Evolutionary conservation across 2,113 vertebrate species (phyloP).

Genomic region (Siniperca chuatsi): DNA sequence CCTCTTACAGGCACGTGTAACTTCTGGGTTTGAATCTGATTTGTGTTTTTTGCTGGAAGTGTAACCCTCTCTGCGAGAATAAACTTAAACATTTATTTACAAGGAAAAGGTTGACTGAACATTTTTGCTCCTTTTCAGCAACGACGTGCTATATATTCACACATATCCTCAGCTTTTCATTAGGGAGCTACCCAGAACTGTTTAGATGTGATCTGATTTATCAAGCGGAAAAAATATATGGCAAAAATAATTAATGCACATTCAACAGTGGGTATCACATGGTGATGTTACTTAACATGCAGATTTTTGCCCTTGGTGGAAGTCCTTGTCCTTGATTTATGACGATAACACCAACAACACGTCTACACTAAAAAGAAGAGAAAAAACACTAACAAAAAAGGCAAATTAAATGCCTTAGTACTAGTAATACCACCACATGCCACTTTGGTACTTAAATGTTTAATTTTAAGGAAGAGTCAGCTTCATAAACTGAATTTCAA

Average conservation of each 20-base stretch:
- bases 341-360: neutral
- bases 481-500: neutral
- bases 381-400: neutral
- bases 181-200: neutral
- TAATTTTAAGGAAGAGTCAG: neutral
- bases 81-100: neutral
- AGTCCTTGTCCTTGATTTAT: neutral
- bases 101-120: conserved; percentile 6
- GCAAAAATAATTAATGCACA: neutral
- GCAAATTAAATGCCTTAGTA: neutral
- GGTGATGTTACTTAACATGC: neutral
- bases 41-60: neutral
- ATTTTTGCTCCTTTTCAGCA: neutral
- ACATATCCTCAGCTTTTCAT: neutral
- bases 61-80: neutral
- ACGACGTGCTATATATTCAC: neutral
- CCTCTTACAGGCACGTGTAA: neutral
- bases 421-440: neutral
- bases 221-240: neutral
- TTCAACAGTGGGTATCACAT: neutral
- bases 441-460: neutral
- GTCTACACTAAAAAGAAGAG: neutral
- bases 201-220: neutral
- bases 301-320: neutral
- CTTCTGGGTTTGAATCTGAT: neutral